Percentiles rank a stretch among this genome's conserved stretches.
Evolutionary conservation across 1,140 invertebrate genomes (phyloP).

Genomic region (Atta cephalotes): DNA sequence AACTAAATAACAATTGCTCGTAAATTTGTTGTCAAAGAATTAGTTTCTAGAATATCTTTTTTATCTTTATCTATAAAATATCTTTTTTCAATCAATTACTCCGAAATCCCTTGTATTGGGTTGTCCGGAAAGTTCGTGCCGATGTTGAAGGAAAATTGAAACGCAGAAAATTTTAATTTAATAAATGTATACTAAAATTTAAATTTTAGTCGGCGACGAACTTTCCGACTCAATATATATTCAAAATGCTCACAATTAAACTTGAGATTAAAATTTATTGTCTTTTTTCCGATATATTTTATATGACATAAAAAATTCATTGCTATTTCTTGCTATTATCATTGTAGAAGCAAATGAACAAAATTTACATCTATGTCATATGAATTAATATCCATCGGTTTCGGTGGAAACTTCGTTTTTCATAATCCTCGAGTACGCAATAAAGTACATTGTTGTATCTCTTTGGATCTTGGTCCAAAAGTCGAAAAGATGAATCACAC

Average conservation of each 20-base stretch:
- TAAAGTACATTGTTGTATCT: constrained; percentile 12
- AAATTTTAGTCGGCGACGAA: too few species aligned
- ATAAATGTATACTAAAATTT: too few species aligned
- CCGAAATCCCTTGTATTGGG: neutral
- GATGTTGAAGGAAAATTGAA: neutral
- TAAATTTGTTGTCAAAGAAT: neutral
- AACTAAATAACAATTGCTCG: neutral
- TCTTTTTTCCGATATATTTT: neutral
- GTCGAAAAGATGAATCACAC: constrained; percentile 31
- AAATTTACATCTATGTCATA: neutral
- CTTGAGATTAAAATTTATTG: neutral
- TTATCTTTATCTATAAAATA: neutral
- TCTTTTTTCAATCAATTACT: neutral
- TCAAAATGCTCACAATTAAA: neutral
- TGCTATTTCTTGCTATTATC: too few species aligned
- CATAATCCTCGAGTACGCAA: neutral
- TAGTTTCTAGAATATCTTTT: neutral
- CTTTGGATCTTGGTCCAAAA: constrained; percentile 4
- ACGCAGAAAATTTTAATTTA: too few species aligned
- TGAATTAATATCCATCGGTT: constrained; percentile 15
- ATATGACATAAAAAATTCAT: neutral
- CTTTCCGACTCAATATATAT: neutral
- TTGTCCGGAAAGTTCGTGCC: too few species aligned
- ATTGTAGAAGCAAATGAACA: neutral
- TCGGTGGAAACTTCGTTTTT: neutral